Conservation (phyloP, 2,113 vertebrate genomes). For the Elephas maximus region DNA sequence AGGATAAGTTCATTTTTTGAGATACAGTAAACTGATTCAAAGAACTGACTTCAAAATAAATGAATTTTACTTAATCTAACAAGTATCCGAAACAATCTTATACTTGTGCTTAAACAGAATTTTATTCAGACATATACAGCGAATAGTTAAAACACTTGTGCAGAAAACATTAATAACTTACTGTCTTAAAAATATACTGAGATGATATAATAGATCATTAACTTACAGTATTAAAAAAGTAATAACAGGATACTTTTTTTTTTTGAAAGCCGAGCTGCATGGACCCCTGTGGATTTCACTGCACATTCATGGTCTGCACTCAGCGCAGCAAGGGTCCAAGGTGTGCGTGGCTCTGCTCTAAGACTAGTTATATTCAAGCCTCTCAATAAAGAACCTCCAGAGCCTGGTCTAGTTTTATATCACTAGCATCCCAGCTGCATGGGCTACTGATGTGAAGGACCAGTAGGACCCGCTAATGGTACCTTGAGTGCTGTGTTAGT, state of each 20-base stretch:
- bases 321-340: background rate
- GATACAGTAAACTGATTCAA: conserved; percentile 19
- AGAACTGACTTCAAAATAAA: conserved; percentile 40
- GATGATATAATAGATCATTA: background rate
- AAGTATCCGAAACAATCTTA: background rate
- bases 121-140: background rate
- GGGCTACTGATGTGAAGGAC: conserved; percentile 63
- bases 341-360: conserved; percentile 47
- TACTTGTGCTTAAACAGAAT: background rate
- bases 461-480: conserved; percentile 79
- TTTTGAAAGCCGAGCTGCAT: background rate
- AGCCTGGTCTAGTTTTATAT: conserved; percentile 62
- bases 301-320: background rate
- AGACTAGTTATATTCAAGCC: conserved; percentile 59
- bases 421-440: conserved; percentile 75
- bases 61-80: background rate
- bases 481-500: conserved; percentile 47
- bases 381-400: conserved; percentile 68
- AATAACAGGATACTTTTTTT: background rate
- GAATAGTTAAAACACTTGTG: background rate
- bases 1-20: background rate
- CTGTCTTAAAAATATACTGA: background rate
- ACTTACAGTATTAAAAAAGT: background rate
- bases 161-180: conserved; percentile 6
- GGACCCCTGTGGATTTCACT: background rate